These are phyloP conservation scores for Gymnoscelis rufifasciata DNA, from an alignment of 2,888 invertebrate species.

Conservation along the genomic window DNA sequence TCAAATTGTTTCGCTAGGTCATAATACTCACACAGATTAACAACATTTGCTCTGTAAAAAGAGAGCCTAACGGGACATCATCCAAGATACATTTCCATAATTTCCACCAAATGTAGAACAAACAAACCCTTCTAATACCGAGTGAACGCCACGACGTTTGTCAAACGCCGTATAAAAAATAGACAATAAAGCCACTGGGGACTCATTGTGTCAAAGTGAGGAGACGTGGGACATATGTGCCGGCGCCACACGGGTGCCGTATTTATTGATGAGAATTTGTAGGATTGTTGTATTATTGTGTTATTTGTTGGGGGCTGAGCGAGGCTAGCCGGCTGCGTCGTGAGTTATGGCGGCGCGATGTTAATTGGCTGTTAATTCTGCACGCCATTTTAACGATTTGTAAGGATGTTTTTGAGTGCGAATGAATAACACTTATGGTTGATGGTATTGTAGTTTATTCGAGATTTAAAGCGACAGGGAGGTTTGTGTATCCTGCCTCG, in stretches of 20 bases:
- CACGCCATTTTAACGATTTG: conserved; percentile 18
- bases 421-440: not conserved
- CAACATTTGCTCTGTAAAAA: not conserved
- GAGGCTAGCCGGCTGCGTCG: conserved; percentile 40
- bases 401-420: conserved; percentile 5
- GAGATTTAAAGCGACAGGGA: too few species aligned
- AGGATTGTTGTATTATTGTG: too few species aligned
- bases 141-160: conserved; percentile 68
- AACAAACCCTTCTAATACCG: conserved; percentile 67
- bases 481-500: too few species aligned
- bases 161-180: conserved; percentile 55
- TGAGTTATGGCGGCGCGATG: conserved; percentile 33
- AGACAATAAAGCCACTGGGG: conserved; percentile 62
- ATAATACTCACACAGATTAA: too few species aligned
- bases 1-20: too few species aligned
- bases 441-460: too few species aligned
- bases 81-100: conserved; percentile 57
- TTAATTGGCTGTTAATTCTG: conserved; percentile 34
- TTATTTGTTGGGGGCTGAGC: conserved; percentile 37
- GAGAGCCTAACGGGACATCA: conserved; percentile 3
- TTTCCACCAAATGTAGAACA: conserved; percentile 52
- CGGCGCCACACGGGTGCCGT: conserved; percentile 35
- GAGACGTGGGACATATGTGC: conserved; percentile 35
- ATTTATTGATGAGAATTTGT: conserved; percentile 58
- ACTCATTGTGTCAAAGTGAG: conserved; percentile 63